These are phyloP conservation scores for Margaritifera margaritifera DNA, from an alignment of 2,888 invertebrate genomes.

Conservation along the genomic window DNA sequence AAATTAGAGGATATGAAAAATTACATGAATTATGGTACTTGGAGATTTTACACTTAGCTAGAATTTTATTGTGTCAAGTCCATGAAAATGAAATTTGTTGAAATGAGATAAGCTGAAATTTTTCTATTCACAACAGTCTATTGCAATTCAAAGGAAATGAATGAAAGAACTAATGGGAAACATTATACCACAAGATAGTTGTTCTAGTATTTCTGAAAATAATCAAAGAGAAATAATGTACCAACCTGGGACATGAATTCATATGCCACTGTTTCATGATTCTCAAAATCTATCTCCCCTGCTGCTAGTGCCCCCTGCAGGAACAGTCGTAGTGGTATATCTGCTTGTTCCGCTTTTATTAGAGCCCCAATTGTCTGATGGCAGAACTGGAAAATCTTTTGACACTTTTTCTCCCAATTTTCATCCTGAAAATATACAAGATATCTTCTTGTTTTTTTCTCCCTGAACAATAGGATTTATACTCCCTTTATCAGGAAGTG, in stretches of 20 bases:
- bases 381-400: slow-evolving; percentile 98
- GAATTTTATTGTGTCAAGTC: no score
- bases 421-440: slow-evolving; percentile 80
- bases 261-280: slow-evolving; percentile 97
- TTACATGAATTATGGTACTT: no score
- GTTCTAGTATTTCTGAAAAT: not conserved
- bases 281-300: slow-evolving; percentile 91
- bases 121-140: not conserved
- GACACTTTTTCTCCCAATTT: slow-evolving; percentile 98
- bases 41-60: no score
- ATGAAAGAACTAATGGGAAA: not conserved
- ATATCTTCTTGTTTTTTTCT: not conserved
- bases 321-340: slow-evolving; percentile 92
- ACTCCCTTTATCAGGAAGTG: not conserved
- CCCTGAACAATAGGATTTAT: not conserved
- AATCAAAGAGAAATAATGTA: not conserved
- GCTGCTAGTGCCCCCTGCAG: slow-evolving; percentile 96
- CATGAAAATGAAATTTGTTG: no score
- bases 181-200: no score
- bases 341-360: slow-evolving; percentile 95
- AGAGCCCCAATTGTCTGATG: slow-evolving; percentile 95
- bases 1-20: no score
- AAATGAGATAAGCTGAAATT: no score
- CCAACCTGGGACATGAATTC: slow-evolving; percentile 93
- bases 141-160: not conserved